Percentiles rank a stretch among this genome's conserved stretches.
Evolutionary conservation across 1,140 invertebrate species (phyloP).

Genomic region (Lordiphosa collinella): DNA sequence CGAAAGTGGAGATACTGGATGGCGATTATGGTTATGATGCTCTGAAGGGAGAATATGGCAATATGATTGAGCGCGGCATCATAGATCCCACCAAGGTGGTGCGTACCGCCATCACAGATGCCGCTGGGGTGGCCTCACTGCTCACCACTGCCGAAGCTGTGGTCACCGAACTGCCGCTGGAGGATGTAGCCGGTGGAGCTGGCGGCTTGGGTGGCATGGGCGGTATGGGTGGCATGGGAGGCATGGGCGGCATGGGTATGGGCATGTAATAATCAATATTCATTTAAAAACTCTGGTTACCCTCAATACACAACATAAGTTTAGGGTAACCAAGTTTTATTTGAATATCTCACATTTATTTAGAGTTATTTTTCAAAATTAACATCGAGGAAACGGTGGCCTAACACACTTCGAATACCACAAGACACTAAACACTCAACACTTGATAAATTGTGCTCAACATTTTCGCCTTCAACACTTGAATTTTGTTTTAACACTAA

Average conservation of each 20-base stretch:
- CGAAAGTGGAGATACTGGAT: constrained; percentile 89
- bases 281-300: too few species aligned
- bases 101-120: constrained; percentile 98
- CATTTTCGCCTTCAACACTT: constrained; percentile 15
- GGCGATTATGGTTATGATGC: constrained; percentile 97
- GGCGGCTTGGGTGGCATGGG: constrained; percentile 48
- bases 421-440: not conserved
- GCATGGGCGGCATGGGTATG: constrained; percentile 33
- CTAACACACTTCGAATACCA: not conserved
- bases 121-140: constrained; percentile 97
- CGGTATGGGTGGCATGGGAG: constrained; percentile 48
- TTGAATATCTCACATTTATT: not conserved
- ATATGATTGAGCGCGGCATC: constrained; percentile 98
- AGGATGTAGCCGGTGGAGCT: constrained; percentile 84
- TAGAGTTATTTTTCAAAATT: not conserved
- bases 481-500: not conserved
- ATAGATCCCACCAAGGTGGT: constrained; percentile 99
- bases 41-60: constrained; percentile 94
- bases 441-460: constrained; percentile 3
- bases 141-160: constrained; percentile 98
- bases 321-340: not conserved
- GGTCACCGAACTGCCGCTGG: constrained; percentile 95
- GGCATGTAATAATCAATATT: constrained; percentile 20
- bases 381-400: not conserved
- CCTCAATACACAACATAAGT: too few species aligned